A percentile compares a stretch with the other conserved stretches of the same genome.
phyloP scores from a whole-genome alignment of 1,140 invertebrate genomes.

The Piezodorus guildinii region DNA sequence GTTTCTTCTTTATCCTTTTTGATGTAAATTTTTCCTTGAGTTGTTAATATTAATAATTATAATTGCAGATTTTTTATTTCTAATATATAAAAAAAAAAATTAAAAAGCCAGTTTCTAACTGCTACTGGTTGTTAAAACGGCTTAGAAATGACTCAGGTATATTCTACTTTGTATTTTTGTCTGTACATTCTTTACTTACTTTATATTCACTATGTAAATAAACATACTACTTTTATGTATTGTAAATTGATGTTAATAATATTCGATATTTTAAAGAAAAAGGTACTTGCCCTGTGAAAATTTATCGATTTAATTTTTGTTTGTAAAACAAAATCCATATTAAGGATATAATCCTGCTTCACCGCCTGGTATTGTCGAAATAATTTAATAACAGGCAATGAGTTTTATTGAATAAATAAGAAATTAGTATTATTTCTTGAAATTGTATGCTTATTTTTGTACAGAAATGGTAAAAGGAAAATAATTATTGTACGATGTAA shows the following conservation, averaged over 20 bases:
- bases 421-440: constrained; percentile 11
- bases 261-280: background rate
- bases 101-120: too few relatives aligned
- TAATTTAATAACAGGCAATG: too few relatives aligned
- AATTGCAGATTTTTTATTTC: too few relatives aligned
- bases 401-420: background rate
- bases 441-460: constrained; percentile 15
- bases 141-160: constrained; percentile 1
- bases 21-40: too few relatives aligned
- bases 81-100: too few relatives aligned
- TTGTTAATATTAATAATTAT: too few relatives aligned
- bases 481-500: constrained; percentile 9
- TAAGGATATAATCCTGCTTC: too few relatives aligned
- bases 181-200: constrained; percentile 8
- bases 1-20: too few relatives aligned
- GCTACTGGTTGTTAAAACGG: too few relatives aligned
- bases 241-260: background rate
- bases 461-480: constrained; percentile 11
- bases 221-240: background rate
- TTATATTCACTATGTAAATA: constrained; percentile 9
- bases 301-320: background rate
- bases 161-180: constrained; percentile 8
- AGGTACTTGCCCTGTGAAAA: background rate
- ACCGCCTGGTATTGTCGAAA: too few relatives aligned
- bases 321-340: too few relatives aligned